A percentile compares a stretch with the other conserved stretches of the same genome.
Conservation (phyloP, 2,113 vertebrate species). For the Callipepla squamata region DNA sequence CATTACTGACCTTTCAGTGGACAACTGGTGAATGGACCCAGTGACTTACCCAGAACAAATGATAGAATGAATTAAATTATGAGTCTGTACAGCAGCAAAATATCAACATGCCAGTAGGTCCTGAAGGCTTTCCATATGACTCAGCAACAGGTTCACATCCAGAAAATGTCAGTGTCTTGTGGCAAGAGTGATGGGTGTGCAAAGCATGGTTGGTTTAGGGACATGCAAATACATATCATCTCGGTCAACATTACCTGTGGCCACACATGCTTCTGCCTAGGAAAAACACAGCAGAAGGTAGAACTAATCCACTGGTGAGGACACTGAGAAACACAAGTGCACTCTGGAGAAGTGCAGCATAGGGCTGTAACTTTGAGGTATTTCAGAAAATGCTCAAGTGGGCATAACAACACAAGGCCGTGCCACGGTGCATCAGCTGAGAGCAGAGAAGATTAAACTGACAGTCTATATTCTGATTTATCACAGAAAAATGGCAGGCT, state of each 20-base stretch:
- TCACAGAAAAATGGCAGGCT: not conserved
- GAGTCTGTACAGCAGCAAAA: not conserved
- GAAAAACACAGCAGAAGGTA: not conserved
- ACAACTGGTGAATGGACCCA: not conserved
- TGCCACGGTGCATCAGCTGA: not conserved
- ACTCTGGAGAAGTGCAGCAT: not conserved
- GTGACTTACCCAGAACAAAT: not conserved
- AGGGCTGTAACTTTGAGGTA: not conserved
- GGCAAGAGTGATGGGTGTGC: rapidly evolving
- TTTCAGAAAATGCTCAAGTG: not conserved
- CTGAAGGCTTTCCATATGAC: not conserved
- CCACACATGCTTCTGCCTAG: rapidly evolving
- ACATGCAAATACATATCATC: not conserved
- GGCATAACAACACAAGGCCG: not conserved
- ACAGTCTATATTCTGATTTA: constrained; percentile 23
- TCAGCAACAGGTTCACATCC: not conserved
- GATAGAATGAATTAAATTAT: not conserved
- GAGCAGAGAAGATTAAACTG: constrained; percentile 22
- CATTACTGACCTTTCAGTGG: rapidly evolving
- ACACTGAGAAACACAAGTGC: not conserved
- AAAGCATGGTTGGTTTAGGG: not conserved
- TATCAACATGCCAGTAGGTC: not conserved
- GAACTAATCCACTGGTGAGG: not conserved
- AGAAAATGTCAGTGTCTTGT: not conserved
- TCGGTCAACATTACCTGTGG: not conserved